Base-by-base conservation (phyloP, 2,888 invertebrate species). In the Leucania comma region DNA sequence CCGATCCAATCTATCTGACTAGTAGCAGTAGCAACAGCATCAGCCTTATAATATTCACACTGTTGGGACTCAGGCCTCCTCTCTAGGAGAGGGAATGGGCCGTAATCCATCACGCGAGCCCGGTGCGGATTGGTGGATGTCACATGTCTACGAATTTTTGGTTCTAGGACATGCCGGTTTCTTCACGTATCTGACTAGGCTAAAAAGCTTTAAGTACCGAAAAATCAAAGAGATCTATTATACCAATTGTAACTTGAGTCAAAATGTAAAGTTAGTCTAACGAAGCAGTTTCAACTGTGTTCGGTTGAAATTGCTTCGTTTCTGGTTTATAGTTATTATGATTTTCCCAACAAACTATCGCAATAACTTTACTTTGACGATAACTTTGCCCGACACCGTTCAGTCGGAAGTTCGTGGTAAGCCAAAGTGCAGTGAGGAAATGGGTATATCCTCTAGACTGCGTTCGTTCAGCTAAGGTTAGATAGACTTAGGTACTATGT, bases 341-440 rank as follows among this genome's bases (percentile, higher is more conserved):
- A 48, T 66, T 72, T 61, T n/a, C 24, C 24, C 20, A 24, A 79
- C 65, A 72, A 73, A 53, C 66, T 61, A 50, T 72, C 26, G 48
- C 60, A 58, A 75, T 75, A 79, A 78, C 64, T 80, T 59, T 60
- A 63, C 62, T 77, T 56, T 48, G 75, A 53, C 10, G 51, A 56
- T 35, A 80, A 80, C 53, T 80, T 80, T 24, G 35, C 24, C 46
- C 14, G 32, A 53, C 57, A 63, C 50, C 62, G 59, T 69, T 75
- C 57, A 65, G 54, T n/a, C 48, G 61, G 76, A 61, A 78, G 60
- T 61, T 54, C 24, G 56, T 61, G 60, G 57, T 26, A 35, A 63
- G 29, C 54, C 69, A 56, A 56, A 68, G 56, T 78, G 48, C 61
- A 59, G 65, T 22, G 32, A 61, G 75, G 65, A 79, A 73, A 61